phyloP scores from a whole-genome alignment of 2,113 vertebrate species.

The Festucalex cinctus region DNA sequence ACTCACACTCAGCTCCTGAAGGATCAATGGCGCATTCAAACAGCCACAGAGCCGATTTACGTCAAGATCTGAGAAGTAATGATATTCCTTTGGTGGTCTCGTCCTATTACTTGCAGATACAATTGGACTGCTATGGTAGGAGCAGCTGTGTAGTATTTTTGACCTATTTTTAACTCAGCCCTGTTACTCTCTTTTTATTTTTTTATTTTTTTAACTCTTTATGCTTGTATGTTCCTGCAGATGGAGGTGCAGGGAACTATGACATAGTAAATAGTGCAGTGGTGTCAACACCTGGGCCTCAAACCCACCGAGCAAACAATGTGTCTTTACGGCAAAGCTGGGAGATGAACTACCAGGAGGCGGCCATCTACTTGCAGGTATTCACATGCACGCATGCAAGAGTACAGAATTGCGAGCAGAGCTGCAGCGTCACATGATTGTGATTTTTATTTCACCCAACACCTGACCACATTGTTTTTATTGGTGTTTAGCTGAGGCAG shows the following conservation, averaged over 20 bases:
- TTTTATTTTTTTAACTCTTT: background rate
- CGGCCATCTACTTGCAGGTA: conserved; percentile 98
- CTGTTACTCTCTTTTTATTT: background rate
- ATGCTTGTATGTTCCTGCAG: conserved; percentile 32
- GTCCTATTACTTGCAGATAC: conserved; percentile 47
- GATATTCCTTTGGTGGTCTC: conserved; percentile 52
- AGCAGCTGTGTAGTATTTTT: background rate
- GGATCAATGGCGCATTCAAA: conserved; percentile 55
- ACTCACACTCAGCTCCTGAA: conserved; percentile 20
- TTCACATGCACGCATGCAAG: conserved; percentile 1
- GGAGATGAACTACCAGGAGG: conserved; percentile 98
- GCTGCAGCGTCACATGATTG: background rate
- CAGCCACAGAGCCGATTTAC: conserved; percentile 23
- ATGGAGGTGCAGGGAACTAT: conserved; percentile 74
- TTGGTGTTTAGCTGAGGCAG: too few relatives aligned
- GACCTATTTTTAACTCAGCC: background rate
- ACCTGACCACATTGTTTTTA: background rate
- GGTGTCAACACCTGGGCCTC: conserved; percentile 71
- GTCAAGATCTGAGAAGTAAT: conserved; percentile 29
- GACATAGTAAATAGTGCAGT: conserved; percentile 66
- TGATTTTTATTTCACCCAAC: background rate
- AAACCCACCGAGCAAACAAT: conserved; percentile 67
- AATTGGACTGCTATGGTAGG: conserved; percentile 48
- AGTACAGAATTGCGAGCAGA: background rate
- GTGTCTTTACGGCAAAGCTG: conserved; percentile 79